phyloP scores from a whole-genome alignment of 1,140 invertebrate genomes.

The Amyelois transitella region DNA sequence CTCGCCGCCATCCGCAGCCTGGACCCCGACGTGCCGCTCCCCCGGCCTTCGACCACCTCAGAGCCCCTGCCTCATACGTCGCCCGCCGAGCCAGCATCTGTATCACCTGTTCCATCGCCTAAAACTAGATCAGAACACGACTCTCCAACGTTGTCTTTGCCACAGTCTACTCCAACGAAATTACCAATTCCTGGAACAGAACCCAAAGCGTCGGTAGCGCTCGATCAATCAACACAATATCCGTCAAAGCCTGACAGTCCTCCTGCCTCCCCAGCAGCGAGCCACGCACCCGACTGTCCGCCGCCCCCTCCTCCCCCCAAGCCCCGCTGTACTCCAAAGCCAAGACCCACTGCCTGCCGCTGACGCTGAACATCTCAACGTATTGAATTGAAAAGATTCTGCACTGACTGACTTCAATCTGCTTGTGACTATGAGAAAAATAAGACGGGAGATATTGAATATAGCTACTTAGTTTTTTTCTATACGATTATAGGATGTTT shows the following conservation, averaged over 20 bases:
- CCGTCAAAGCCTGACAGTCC: too few species aligned
- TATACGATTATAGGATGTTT: too few species aligned
- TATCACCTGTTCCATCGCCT: not conserved
- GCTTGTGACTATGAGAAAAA: too few species aligned
- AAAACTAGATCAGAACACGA: too few species aligned
- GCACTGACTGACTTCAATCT: too few species aligned
- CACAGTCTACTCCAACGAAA: not conserved
- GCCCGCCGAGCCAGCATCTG: not conserved
- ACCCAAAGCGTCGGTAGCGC: not conserved
- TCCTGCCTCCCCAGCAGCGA: not conserved
- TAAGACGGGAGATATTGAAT: too few species aligned
- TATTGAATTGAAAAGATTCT: too few species aligned
- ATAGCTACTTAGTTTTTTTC: too few species aligned
- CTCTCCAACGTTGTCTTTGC: not conserved
- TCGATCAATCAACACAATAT: not conserved
- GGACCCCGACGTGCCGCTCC: not conserved
- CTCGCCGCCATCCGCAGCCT: slow-evolving; percentile 3
- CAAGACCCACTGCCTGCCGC: not conserved
- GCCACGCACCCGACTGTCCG: not conserved
- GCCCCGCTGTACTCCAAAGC: not conserved
- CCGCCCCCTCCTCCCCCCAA: not conserved
- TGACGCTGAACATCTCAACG: too few species aligned
- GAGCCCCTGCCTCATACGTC: not conserved
- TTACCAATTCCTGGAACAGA: not conserved
- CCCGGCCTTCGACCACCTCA: not conserved